Percentiles rank a stretch among this genome's conserved stretches.
phyloP scores from a whole-genome alignment of 2,888 invertebrate species.

The Ernsta delagoae region DNA sequence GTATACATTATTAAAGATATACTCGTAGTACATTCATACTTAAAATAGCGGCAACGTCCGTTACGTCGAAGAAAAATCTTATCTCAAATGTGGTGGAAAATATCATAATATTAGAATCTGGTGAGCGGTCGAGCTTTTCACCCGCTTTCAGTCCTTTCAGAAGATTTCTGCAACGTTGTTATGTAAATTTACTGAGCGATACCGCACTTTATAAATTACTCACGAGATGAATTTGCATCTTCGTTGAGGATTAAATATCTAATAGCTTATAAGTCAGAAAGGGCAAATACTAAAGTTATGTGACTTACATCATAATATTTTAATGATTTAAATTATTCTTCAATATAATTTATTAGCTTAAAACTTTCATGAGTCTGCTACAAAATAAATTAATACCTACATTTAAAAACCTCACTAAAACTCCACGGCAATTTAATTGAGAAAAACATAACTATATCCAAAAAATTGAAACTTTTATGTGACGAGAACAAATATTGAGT shows the following conservation, averaged over 20 bases:
- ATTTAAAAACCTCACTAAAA: not conserved
- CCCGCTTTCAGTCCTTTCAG: slow-evolving; percentile 7
- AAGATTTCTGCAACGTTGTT: slow-evolving; percentile 5
- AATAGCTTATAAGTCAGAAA: too few species aligned
- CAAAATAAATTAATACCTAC: not conserved
- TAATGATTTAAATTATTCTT: too few species aligned
- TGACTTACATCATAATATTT: too few species aligned
- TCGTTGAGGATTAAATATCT: not conserved
- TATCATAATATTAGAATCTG: slow-evolving; percentile 17
- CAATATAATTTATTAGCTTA: too few species aligned
- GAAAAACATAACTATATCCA: slow-evolving; percentile 29
- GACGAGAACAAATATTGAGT: slow-evolving; percentile 43
- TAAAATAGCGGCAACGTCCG: not conserved
- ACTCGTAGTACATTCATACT: too few species aligned
- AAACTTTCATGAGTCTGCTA: not conserved
- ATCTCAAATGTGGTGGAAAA: slow-evolving; percentile 12
- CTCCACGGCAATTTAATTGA: not conserved
- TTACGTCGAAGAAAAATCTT: not conserved
- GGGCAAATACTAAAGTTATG: too few species aligned
- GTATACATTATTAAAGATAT: too few species aligned
- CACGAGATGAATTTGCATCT: not conserved
- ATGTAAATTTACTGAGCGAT: slow-evolving; percentile 13
- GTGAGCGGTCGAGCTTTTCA: not conserved
- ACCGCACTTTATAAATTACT: not conserved
- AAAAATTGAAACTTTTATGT: slow-evolving; percentile 48